These are phyloP conservation scores for Nannoperca australis DNA, from an alignment of 2,797 vertebrate species.

Conservation along the genomic window DNA sequence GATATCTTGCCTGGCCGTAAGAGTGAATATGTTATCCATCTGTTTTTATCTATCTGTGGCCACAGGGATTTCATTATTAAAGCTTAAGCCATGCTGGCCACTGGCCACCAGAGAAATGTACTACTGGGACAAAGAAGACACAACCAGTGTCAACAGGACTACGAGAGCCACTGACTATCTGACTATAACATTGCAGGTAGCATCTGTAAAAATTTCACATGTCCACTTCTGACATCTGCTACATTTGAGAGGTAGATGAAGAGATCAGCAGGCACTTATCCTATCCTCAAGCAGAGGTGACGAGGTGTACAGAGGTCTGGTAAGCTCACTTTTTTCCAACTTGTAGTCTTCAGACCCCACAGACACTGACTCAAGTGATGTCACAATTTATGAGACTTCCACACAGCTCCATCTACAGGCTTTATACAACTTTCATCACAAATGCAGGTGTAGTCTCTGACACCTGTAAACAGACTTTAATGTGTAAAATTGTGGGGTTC, in stretches of 20 bases:
- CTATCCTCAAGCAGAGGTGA: not conserved
- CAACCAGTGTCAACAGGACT: not conserved
- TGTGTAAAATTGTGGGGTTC: not conserved
- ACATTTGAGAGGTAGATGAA: not conserved
- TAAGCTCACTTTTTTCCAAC: no score
- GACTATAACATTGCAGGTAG: not conserved
- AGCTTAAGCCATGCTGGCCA: not conserved
- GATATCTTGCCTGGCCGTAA: conserved; percentile 3
- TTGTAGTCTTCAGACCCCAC: not conserved
- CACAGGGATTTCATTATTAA: conserved; percentile 15
- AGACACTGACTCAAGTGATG: not conserved
- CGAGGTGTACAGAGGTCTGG: no score
- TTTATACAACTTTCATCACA: not conserved
- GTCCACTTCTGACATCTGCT: not conserved
- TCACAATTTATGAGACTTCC: not conserved
- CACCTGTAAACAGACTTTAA: not conserved
- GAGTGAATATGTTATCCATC: conserved; percentile 3
- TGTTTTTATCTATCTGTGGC: not conserved
- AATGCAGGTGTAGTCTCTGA: not conserved
- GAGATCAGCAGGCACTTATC: not conserved
- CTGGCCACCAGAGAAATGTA: not conserved
- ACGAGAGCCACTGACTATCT: not conserved
- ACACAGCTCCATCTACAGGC: not conserved
- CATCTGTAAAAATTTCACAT: not conserved
- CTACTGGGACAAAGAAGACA: not conserved